phyloP scores from a whole-genome alignment of 2,888 invertebrate species.

The Cheilosia scutellata region DNA sequence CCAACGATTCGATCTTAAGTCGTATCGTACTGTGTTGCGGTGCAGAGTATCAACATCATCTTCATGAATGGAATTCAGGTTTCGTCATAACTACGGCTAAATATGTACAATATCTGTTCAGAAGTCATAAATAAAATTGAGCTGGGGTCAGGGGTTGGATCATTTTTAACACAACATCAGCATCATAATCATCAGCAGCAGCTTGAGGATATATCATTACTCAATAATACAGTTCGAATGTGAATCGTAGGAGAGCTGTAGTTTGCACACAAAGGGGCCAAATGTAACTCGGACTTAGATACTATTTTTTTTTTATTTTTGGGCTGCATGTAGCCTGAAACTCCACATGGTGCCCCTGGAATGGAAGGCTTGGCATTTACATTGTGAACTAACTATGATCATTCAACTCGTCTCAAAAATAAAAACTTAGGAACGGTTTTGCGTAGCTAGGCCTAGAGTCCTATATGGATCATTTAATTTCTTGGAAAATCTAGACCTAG shows the following conservation, averaged over 20 bases:
- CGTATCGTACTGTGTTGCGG: background rate
- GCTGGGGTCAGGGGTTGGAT: conserved; percentile 44
- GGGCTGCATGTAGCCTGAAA: background rate
- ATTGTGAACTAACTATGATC: no score
- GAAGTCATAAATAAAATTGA: conserved; percentile 59
- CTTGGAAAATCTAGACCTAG: no score
- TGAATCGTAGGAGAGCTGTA: conserved; percentile 19
- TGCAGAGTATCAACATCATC: conserved; percentile 10
- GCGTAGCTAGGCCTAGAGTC: no score
- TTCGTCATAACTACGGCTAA: conserved; percentile 35
- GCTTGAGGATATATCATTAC: conserved; percentile 55
- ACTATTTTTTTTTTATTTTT: no score
- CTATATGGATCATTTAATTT: no score
- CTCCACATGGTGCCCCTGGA: no score
- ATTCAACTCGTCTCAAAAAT: no score
- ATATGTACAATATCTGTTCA: conserved; percentile 24
- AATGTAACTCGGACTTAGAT: background rate
- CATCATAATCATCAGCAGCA: conserved; percentile 41
- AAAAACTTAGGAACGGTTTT: no score
- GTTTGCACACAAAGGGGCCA: conserved; percentile 17
- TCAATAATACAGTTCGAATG: conserved; percentile 52
- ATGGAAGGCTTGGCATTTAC: no score
- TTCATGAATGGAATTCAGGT: conserved; percentile 49
- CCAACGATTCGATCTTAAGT: conserved; percentile 1
- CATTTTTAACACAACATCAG: conserved; percentile 63